phyloP scores from a whole-genome alignment of 2,888 invertebrate genomes.

The Andricus curvator region DNA sequence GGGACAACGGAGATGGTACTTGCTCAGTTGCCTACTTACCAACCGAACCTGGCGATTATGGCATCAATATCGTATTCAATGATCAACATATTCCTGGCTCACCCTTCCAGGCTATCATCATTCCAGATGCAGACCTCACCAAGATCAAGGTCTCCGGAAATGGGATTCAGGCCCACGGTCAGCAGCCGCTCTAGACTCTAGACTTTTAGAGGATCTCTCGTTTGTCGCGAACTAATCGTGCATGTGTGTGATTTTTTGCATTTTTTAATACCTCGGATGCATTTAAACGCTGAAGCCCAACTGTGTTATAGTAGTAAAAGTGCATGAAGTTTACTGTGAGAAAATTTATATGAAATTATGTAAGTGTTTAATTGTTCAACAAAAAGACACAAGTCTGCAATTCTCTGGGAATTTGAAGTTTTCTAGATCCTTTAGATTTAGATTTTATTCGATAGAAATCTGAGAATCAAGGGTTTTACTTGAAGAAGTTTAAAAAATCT shows the following conservation, averaged over 20 bases:
- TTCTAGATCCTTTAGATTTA: neutral
- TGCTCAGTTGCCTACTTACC: conserved; percentile 93
- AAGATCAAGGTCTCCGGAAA: conserved; percentile 86
- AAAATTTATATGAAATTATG: neutral
- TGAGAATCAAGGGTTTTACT: too few relatives aligned
- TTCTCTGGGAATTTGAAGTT: neutral
- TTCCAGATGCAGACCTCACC: conserved; percentile 83
- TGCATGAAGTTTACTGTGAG: conserved; percentile 5
- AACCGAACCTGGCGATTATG: conserved; percentile 90
- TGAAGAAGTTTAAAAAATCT: too few relatives aligned
- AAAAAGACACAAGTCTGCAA: neutral
- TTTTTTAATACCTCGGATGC: neutral
- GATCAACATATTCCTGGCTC: conserved; percentile 91
- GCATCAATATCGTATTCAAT: conserved; percentile 91
- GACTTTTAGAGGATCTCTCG: conserved; percentile 48
- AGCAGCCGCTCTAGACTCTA: conserved; percentile 67
- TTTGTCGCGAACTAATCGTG: conserved; percentile 57
- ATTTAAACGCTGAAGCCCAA: neutral
- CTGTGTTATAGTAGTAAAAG: neutral
- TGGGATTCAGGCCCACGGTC: conserved; percentile 89
- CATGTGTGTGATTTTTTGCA: conserved; percentile 51
- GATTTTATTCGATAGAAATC: too few relatives aligned
- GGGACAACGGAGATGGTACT: conserved; percentile 93
- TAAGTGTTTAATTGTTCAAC: neutral
- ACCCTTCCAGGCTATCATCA: conserved; percentile 87